Evolutionary conservation across 2,797 vertebrate species (phyloP), one percentile per base, ranked within the genome.

Genomic region (Syngnathus rostellatus): DNA sequence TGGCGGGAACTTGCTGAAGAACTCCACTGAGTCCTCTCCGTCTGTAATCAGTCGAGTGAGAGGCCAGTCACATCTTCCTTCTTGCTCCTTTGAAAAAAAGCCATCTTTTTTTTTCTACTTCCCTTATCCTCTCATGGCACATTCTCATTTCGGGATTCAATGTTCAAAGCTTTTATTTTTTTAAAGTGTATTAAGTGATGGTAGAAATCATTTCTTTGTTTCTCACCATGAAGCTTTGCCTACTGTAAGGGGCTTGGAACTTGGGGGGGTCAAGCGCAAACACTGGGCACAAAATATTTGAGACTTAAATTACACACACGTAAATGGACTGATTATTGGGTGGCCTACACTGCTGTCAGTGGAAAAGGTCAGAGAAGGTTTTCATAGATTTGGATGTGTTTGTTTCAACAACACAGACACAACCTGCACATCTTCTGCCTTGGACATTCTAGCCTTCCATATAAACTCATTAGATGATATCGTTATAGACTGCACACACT

Each of bases 31-130:
- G 86, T 73, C 86, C 79, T 82, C 81, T 87, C 79, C 70, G 70
- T 70, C 82, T 80, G 75, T 87, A 89, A 89, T 89, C 83, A 88
- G 77, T 25, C 0, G 68, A 83, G 82, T 54, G 81, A 78, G 77
- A 80, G 68, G 81, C 79, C 77, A 87, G 85, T 86, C 88, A 90
- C 87, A 86, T 76, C 74, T 80, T 73, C 77, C 73, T 80, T 72
- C 81, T 69, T 72, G 62, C 51, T 83, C 79, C 78, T 59, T 83
- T 72, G 79, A 83, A 84, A 86, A 86, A 81, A 78, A 73, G 79
- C 65, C 25, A 63, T 64, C 23, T 68, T 74, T 58, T 62, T 51
- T 58, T 62, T 51, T 2, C 58, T 61, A 39, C 2, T 3, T 55
- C 63, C 63, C 12, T 45, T 68, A 68, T 58, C 51, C 21, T 40